A percentile compares a stretch with the other conserved stretches of the same genome.
Evolutionary conservation across 2,113 vertebrate species (phyloP).

Genomic region (Coptodon bakossiorum): DNA sequence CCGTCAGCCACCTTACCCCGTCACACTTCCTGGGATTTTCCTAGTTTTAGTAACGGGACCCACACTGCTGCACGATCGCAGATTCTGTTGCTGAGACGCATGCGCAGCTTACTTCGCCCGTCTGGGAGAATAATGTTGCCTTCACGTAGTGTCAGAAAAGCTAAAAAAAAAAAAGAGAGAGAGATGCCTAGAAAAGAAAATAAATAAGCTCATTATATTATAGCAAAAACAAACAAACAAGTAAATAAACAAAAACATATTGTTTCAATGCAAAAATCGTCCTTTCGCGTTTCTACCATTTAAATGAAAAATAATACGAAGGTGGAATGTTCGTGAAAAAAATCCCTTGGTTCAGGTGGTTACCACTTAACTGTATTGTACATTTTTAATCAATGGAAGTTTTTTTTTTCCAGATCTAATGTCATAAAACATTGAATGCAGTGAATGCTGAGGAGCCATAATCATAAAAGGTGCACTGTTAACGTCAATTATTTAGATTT

Average conservation of each 20-base stretch:
- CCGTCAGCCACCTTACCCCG: not conserved
- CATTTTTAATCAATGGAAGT: not conserved
- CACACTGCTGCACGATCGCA: not conserved
- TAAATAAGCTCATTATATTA: not conserved
- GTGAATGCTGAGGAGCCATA: not conserved
- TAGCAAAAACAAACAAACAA: not conserved
- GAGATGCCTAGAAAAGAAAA: not conserved
- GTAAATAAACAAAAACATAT: not conserved
- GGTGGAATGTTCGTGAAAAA: not conserved
- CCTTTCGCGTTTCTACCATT: not conserved
- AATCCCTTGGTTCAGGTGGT: not conserved
- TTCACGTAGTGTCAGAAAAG: not conserved
- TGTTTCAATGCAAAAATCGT: not conserved
- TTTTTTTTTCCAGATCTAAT: not conserved
- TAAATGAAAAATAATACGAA: not conserved
- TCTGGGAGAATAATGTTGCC: not conserved
- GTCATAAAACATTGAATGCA: not conserved
- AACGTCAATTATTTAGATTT: not conserved
- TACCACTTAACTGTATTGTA: not conserved
- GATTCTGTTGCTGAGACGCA: not conserved
- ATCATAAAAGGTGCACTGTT: not conserved
- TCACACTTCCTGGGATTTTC: not conserved
- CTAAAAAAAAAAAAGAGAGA: not conserved
- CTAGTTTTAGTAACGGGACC: not conserved
- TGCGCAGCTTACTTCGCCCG: conserved; percentile 8